Conservation (phyloP, 1,140 invertebrate genomes). For the Ptiloglossa arizonensis region DNA sequence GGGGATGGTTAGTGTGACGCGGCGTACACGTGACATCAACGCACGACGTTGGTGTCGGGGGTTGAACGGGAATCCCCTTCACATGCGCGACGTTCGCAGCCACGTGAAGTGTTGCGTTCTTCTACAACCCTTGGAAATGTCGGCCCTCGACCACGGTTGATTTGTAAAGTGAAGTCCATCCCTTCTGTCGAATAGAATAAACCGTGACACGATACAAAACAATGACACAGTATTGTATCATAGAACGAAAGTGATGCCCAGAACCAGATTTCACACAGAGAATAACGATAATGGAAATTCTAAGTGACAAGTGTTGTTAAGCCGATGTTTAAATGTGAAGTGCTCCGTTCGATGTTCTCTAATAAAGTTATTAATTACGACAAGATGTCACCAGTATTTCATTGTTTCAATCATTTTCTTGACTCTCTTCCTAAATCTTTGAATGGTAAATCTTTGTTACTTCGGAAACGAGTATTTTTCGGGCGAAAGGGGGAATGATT, state of each 20-base stretch:
- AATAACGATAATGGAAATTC: background rate
- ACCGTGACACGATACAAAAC: background rate
- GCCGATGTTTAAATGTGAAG: background rate
- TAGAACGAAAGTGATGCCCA: background rate
- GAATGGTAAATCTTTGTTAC: background rate
- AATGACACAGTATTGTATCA: too few relatives aligned
- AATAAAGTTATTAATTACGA: background rate
- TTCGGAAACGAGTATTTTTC: background rate
- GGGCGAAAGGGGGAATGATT: background rate
- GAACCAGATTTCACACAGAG: background rate
- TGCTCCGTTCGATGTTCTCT: slow-evolving; percentile 23
- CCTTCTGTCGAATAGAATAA: background rate
- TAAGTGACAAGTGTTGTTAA: background rate
- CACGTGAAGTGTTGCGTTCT: slow-evolving; percentile 67
- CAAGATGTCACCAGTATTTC: background rate
- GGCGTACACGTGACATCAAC: slow-evolving; percentile 74
- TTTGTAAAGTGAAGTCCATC: slow-evolving; percentile 1
- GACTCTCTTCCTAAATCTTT: background rate
- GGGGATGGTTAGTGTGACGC: slow-evolving; percentile 58
- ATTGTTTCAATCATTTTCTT: background rate
- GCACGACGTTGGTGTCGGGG: slow-evolving; percentile 55
- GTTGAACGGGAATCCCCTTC: slow-evolving; percentile 75
- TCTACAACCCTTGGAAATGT: slow-evolving; percentile 62
- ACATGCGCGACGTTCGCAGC: slow-evolving; percentile 71
- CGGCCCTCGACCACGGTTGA: slow-evolving; percentile 52